Percentiles rank a stretch among this genome's conserved stretches.
These are phyloP conservation scores for Alosa sapidissima DNA, from an alignment of 2,797 vertebrate genomes.

Conservation along the genomic window DNA sequence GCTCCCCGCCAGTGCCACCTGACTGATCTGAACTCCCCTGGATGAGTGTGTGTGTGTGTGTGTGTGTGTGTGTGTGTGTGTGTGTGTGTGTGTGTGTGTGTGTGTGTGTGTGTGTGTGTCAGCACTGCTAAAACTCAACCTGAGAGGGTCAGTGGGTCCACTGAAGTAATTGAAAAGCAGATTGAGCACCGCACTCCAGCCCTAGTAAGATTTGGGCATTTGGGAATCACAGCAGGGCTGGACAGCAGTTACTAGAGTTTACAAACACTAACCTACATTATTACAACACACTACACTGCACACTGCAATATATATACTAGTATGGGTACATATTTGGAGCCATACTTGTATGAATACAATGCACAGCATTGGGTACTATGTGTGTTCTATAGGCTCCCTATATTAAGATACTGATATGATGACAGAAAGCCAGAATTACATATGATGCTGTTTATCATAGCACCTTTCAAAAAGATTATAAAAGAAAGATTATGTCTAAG, in stretches of 20 bases:
- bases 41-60: neutral
- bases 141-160: neutral
- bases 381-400: too few species aligned
- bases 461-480: neutral
- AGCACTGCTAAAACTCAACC: neutral
- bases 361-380: neutral
- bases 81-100: conserved; percentile 19
- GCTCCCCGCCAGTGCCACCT: neutral
- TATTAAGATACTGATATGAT: too few species aligned
- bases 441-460: neutral
- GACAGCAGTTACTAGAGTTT: neutral
- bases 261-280: neutral
- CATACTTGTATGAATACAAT: neutral
- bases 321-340: neutral
- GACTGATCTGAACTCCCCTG: neutral
- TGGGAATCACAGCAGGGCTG: neutral
- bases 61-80: conserved; percentile 8
- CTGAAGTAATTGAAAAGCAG: neutral
- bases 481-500: neutral
- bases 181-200: neutral
- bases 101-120: conserved; percentile 11
- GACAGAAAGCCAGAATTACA: too few species aligned
- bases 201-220: neutral
- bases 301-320: neutral
- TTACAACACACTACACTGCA: neutral